phyloP scores from a whole-genome alignment of 1,140 invertebrate genomes.

The Lepidurus arcticus region DNA sequence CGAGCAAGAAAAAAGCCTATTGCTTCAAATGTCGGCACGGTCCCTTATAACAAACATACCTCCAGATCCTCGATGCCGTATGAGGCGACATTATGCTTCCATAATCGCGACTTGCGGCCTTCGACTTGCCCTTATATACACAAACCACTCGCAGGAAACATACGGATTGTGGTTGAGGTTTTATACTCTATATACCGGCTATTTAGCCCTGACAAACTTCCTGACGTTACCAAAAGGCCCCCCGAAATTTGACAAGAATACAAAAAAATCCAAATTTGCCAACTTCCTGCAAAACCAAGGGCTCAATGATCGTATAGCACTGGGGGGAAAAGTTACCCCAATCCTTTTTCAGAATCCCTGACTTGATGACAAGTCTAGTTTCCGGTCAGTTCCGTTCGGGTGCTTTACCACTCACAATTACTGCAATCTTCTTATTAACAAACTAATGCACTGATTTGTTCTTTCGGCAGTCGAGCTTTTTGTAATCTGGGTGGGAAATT shows the following conservation, averaged over 20 bases:
- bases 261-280: neutral
- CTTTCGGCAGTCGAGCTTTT: neutral
- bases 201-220: neutral
- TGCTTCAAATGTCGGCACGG: neutral
- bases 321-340: neutral
- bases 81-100: neutral
- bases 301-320: neutral
- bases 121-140: neutral
- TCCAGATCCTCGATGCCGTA: neutral
- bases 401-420: constrained; percentile 10
- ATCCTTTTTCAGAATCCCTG: constrained; percentile 13
- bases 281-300: neutral
- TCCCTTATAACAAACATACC: neutral
- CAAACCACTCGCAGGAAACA: neutral
- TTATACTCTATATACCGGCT: neutral
- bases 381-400: constrained; percentile 1
- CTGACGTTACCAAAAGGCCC: neutral
- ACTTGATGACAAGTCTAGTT: constrained; percentile 2
- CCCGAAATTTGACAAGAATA: neutral
- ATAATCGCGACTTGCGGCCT: neutral
- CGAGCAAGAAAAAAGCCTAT: constrained; percentile 1
- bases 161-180: neutral
- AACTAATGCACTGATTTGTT: constrained; percentile 4
- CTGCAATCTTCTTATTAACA: constrained; percentile 8
- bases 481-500: constrained; percentile 10